Conservation (phyloP, 1,140 invertebrate species). For the Stratiolaelaps scimitus region DNA sequence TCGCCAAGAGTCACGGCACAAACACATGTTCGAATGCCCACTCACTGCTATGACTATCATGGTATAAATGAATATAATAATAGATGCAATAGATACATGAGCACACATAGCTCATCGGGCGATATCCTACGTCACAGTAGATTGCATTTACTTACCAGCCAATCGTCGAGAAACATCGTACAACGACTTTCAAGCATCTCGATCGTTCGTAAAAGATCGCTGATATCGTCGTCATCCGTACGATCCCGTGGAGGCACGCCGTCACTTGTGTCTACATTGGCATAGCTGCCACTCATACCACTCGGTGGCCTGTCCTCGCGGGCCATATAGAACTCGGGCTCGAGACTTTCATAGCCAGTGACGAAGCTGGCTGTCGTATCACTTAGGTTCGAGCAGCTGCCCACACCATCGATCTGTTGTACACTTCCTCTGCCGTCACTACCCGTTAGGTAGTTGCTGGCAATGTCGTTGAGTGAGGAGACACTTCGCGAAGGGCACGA, state of each 20-base stretch:
- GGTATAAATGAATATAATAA: too few relatives aligned
- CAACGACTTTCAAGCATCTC: slow-evolving; percentile 25
- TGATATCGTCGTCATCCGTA: slow-evolving; percentile 22
- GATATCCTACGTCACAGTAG: too few relatives aligned
- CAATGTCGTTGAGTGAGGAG: slow-evolving; percentile 22
- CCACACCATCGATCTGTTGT: neutral
- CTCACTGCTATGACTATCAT: too few relatives aligned
- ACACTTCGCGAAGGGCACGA: neutral
- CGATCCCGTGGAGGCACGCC: neutral
- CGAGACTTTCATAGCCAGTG: slow-evolving; percentile 2
- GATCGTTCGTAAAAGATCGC: slow-evolving; percentile 8
- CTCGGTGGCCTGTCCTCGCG: neutral
- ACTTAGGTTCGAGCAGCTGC: slow-evolving; percentile 17
- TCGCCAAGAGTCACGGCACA: too few relatives aligned
- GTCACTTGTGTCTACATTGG: neutral
- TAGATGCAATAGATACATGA: too few relatives aligned
- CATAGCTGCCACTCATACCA: slow-evolving; percentile 24
- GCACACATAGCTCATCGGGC: too few relatives aligned
- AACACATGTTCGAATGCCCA: too few relatives aligned
- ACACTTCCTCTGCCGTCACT: slow-evolving; percentile 18
- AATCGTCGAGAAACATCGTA: slow-evolving; percentile 23
- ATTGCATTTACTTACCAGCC: slow-evolving; percentile 18
- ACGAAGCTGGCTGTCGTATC: slow-evolving; percentile 4
- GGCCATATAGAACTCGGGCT: neutral
- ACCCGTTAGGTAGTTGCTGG: neutral